Evolutionary conservation across 1,140 invertebrate genomes (phyloP), one percentile per base, ranked within the genome.

Genomic region (Eufriesea mexicana): DNA sequence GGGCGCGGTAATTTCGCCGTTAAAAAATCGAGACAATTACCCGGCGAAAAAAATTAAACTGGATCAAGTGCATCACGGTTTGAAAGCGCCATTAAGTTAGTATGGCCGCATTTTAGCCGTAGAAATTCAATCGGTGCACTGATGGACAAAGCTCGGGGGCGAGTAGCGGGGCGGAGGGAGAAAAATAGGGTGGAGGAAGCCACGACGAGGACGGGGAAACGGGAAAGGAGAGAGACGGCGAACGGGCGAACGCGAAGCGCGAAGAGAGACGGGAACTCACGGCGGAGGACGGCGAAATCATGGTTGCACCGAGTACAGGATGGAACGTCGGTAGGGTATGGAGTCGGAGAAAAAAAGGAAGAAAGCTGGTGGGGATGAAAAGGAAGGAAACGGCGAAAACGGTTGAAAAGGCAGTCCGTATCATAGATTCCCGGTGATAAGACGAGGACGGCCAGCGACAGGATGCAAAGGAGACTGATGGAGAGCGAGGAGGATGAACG

Each of bases 31-130:
- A n/a, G 35, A 77, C 47, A 77, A 66, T 77, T 67, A 77, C 61
- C 61, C 49, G 42, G 57, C 28, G 62, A 45, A 66, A 67, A 66
- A 55, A 64, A 77, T 55, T 66, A 67, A 67, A 67, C 75, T 67
- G 75, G 62, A 54, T 67, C 75, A 71, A 79, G 77, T 71, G 66
- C 77, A 71, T 70, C 51, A 59, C 51, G 66, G 49, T 71, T 70
- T 61, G 77, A 79, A 79, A 79, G 64, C 77, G 51, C 51, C 77
- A 71, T 79, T 79, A 79, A 79, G 51, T 71, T 71, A 25, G 77
- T 49, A 61, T 49, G 67, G 77, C 55, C 67, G 67, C 78, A 18
- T 62, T 72, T 80, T 80, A 64, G 14, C 45, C 47, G 68, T 64
- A 54, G 25, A 80, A 54, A 80, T 80, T 80, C 45, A 73, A 71